These are phyloP conservation scores for Lonchura striata DNA, from an alignment of 2,113 vertebrate genomes.

Conservation along the genomic window DNA sequence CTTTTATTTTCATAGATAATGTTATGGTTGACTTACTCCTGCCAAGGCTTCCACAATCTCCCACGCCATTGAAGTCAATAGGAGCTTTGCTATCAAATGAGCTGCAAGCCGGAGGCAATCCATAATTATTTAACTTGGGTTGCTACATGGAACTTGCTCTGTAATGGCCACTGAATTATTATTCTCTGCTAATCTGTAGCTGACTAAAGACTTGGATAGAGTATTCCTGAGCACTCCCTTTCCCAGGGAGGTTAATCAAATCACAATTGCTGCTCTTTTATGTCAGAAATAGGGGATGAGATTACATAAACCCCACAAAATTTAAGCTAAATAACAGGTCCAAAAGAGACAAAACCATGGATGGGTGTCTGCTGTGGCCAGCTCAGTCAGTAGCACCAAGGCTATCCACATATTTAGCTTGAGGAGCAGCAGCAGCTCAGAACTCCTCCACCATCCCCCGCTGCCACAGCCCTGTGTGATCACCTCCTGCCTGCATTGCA, in stretches of 20 bases:
- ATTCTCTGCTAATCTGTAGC: not conserved
- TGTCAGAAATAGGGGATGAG: not conserved
- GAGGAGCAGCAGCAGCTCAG: not conserved
- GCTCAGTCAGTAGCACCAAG: not conserved
- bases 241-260: not conserved
- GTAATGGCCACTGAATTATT: not conserved
- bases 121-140: not conserved
- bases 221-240: not conserved
- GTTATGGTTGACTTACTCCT: not conserved
- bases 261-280: not conserved
- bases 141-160: not conserved
- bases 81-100: not conserved
- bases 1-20: not conserved
- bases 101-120: not conserved
- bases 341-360: not conserved
- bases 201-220: not conserved
- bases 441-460: not conserved
- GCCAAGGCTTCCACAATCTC: not conserved
- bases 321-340: not conserved
- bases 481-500: fast-evolving
- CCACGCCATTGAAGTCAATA: not conserved
- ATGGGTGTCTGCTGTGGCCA: not conserved
- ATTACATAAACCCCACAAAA: not conserved
- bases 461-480: not conserved
- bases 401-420: not conserved